Evolutionary conservation across 2,113 vertebrate species (phyloP).

Genomic region (Columba janthina): DNA sequence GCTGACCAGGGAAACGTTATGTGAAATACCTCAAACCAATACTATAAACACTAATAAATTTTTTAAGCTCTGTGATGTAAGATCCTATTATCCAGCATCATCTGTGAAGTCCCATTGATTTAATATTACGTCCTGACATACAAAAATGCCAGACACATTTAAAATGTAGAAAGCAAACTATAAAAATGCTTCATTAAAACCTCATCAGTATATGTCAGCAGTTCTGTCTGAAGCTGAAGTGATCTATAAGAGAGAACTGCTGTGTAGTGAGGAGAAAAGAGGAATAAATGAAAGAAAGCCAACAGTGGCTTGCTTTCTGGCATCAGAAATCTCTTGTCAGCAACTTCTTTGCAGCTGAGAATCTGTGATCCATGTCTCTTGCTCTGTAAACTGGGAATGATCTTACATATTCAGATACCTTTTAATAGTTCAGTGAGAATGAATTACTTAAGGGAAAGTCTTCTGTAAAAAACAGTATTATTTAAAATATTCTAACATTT

Average conservation of each 20-base stretch:
- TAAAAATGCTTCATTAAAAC: neutral
- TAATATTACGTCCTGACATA: neutral
- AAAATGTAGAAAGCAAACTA: neutral
- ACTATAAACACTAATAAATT: conserved; percentile 46
- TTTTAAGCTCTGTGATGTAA: conserved; percentile 5
- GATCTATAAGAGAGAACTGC: neutral
- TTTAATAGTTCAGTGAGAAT: neutral
- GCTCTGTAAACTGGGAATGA: neutral
- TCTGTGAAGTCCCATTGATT: conserved; percentile 17
- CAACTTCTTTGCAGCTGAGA: neutral
- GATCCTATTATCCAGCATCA: conserved; percentile 27
- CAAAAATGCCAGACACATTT: neutral
- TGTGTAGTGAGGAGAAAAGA: neutral
- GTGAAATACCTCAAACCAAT: conserved; percentile 46
- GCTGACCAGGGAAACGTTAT: conserved; percentile 16
- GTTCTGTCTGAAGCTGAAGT: neutral
- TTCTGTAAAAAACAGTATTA: neutral
- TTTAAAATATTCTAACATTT: neutral
- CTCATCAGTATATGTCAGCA: neutral
- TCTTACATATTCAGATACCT: neutral
- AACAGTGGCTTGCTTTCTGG: neutral
- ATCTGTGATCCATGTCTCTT: neutral
- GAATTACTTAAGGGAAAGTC: neutral
- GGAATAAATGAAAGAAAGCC: neutral
- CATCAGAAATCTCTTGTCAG: neutral